phyloP scores from a whole-genome alignment of 1,140 invertebrate genomes.

The Penaeus japonicus region DNA sequence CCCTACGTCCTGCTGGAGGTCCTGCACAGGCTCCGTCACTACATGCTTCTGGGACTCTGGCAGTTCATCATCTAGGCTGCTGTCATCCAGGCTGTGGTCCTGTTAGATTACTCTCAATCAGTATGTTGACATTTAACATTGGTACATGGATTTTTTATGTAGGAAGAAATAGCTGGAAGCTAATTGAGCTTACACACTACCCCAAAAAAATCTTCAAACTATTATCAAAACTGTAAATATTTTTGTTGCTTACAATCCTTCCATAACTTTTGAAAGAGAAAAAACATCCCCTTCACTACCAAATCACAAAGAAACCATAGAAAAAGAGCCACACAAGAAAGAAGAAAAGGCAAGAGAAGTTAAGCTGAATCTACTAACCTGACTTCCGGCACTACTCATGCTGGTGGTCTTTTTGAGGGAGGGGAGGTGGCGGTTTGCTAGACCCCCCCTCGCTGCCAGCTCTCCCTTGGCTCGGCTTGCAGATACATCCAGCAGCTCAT shows the following conservation, averaged over 20 bases:
- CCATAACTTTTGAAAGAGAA: not conserved
- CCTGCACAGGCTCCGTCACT: not conserved
- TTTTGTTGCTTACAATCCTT: not conserved
- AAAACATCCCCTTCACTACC: not conserved
- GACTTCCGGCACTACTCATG: constrained; percentile 57
- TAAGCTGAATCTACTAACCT: constrained; percentile 30
- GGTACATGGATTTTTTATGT: too few species aligned
- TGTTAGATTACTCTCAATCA: not conserved
- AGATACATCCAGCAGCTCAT: constrained; percentile 85
- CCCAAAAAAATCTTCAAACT: too few species aligned
- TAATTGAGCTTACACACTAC: too few species aligned
- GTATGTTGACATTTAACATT: too few species aligned
- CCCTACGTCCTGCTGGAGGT: constrained; percentile 29
- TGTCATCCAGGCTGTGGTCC: constrained; percentile 49
- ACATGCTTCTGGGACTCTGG: constrained; percentile 40
- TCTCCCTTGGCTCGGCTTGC: constrained; percentile 88
- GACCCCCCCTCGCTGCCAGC: constrained; percentile 75
- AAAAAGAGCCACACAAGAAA: not conserved
- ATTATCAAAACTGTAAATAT: not conserved
- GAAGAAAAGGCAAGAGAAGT: not conserved
- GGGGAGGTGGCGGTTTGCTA: constrained; percentile 70
- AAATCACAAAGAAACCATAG: not conserved
- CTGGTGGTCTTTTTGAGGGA: constrained; percentile 64
- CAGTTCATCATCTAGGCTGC: constrained; percentile 43
- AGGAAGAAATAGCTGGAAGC: too few species aligned